Conservation (phyloP, 2,888 invertebrate species). For the Selenia dentaria region DNA sequence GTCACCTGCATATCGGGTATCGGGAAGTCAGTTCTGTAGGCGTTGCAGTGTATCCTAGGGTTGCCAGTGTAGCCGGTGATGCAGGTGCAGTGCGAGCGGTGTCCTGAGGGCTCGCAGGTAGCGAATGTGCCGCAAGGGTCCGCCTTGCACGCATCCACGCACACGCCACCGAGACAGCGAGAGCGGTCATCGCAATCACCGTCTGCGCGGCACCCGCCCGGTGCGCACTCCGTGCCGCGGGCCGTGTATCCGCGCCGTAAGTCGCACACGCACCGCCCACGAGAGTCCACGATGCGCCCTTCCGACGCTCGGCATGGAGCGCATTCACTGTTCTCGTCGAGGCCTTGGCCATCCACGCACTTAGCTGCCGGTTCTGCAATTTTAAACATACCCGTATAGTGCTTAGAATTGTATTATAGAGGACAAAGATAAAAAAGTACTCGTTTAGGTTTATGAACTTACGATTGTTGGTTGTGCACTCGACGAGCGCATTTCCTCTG, state of each 20-base stretch:
- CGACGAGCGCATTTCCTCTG: slow-evolving; percentile 93
- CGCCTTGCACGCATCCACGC: slow-evolving; percentile 91
- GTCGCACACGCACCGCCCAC: slow-evolving; percentile 93
- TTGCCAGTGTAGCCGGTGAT: slow-evolving; percentile 91
- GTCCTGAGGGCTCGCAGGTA: slow-evolving; percentile 90
- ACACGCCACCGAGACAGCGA: slow-evolving; percentile 91
- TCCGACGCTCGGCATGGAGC: slow-evolving; percentile 88
- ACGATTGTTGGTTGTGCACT: slow-evolving; percentile 90
- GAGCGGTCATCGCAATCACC: slow-evolving; percentile 91
- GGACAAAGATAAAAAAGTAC: too few relatives aligned
- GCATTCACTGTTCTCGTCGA: slow-evolving; percentile 91
- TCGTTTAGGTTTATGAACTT: slow-evolving; percentile 64
- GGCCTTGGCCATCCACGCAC: slow-evolving; percentile 91
- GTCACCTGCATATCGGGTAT: slow-evolving; percentile 89
- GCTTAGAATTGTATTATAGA: too few relatives aligned
- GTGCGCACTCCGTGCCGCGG: slow-evolving; percentile 91
- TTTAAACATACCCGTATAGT: too few relatives aligned
- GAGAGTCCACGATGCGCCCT: slow-evolving; percentile 90
- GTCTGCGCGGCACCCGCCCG: slow-evolving; percentile 89
- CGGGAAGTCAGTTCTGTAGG: slow-evolving; percentile 92
- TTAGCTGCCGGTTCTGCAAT: slow-evolving; percentile 79
- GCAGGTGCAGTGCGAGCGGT: slow-evolving; percentile 91
- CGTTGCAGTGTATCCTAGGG: slow-evolving; percentile 89
- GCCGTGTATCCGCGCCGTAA: slow-evolving; percentile 90
- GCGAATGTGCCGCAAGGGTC: slow-evolving; percentile 91